phyloP scores from a whole-genome alignment of 1,140 invertebrate genomes.

The Leptopilina clavipes region DNA sequence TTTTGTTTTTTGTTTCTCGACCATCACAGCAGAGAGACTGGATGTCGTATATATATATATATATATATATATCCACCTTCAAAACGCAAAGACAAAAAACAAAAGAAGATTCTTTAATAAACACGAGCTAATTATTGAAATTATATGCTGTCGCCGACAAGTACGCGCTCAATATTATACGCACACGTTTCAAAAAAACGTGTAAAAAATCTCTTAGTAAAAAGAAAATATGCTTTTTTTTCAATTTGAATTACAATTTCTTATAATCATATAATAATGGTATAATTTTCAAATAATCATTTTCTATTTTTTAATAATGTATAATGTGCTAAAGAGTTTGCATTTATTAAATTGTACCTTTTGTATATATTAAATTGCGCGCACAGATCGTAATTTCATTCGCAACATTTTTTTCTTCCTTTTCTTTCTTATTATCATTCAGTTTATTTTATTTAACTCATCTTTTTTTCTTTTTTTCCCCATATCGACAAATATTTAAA shows the following conservation, averaged over 20 bases:
- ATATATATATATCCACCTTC: too few relatives aligned
- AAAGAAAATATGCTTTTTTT: neutral
- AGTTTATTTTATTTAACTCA: too few relatives aligned
- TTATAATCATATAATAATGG: slow-evolving; percentile 5
- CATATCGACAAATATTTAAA: too few relatives aligned
- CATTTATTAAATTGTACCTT: neutral
- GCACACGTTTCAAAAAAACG: neutral
- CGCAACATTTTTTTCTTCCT: too few relatives aligned
- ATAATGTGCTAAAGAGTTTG: neutral
- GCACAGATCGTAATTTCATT: too few relatives aligned
- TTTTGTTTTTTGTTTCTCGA: slow-evolving; percentile 48
- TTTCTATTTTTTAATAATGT: neutral
- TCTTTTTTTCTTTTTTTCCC: too few relatives aligned
- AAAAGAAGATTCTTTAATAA: slow-evolving; percentile 19
- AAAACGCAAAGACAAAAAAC: neutral
- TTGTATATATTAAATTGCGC: neutral
- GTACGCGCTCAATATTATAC: neutral
- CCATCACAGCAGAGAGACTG: neutral
- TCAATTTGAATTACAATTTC: neutral
- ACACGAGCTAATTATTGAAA: slow-evolving; percentile 25
- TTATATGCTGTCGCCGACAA: neutral
- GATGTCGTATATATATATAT: too few relatives aligned
- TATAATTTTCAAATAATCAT: slow-evolving; percentile 32
- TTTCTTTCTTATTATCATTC: too few relatives aligned
- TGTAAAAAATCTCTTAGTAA: neutral